These are phyloP conservation scores for Botia almorhae DNA, from an alignment of 2,797 vertebrate species.

Conservation along the genomic window DNA sequence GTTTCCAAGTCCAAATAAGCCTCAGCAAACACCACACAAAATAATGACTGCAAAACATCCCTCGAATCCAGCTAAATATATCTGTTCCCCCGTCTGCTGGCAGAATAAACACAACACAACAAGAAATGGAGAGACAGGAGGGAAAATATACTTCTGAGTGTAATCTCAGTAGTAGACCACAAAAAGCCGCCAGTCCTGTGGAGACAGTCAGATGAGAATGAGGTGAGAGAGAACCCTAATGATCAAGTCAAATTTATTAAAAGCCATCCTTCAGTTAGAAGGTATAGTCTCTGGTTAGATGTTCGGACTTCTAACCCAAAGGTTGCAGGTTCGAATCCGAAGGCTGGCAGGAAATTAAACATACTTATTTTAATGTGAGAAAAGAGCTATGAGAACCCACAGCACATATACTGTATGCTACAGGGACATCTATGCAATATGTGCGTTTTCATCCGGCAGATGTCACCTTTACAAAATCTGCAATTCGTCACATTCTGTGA, in stretches of 20 bases:
- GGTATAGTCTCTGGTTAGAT: too few relatives aligned
- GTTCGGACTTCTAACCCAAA: too few relatives aligned
- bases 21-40: constrained; percentile 53
- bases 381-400: neutral
- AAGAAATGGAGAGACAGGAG: constrained; percentile 2
- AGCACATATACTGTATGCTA: neutral
- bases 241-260: neutral
- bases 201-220: constrained; percentile 1
- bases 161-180: constrained; percentile 24
- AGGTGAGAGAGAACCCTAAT: neutral
- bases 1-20: constrained; percentile 55
- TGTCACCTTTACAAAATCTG: neutral
- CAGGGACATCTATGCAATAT: neutral
- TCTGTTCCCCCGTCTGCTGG: constrained; percentile 23
- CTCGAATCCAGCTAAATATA: constrained; percentile 44
- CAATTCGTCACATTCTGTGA: neutral
- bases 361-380: too few relatives aligned
- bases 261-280: neutral
- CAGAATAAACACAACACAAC: constrained; percentile 27
- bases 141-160: constrained; percentile 8
- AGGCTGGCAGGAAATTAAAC: too few relatives aligned
- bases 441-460: neutral
- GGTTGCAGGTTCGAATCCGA: too few relatives aligned
- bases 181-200: constrained; percentile 21
- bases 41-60: constrained; percentile 54